Evolutionary conservation across 2,113 vertebrate species (phyloP).

Genomic region (Bos javanicus): DNA sequence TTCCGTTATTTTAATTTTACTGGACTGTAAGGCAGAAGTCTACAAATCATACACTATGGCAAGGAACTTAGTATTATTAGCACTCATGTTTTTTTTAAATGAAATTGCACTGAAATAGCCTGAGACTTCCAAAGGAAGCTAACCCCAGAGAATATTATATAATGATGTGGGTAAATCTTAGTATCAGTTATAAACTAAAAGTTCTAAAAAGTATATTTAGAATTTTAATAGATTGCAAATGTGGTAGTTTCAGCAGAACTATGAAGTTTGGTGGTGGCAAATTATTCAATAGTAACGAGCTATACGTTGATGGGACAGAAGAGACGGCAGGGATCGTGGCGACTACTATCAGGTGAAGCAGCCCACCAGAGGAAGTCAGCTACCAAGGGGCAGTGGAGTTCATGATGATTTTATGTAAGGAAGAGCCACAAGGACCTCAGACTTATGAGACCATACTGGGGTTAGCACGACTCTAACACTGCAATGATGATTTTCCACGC

Average conservation of each 20-base stretch:
- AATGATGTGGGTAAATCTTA: neutral
- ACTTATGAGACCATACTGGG: neutral
- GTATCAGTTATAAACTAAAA: neutral
- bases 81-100: neutral
- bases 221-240: neutral
- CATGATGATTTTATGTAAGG: neutral
- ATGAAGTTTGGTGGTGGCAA: neutral
- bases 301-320: neutral
- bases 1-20: neutral
- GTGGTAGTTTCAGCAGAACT: neutral
- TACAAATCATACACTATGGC: neutral
- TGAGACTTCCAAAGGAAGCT: neutral
- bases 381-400: neutral
- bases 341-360: neutral
- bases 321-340: accelerated
- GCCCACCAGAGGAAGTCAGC: neutral
- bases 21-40: neutral
- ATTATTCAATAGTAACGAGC: neutral
- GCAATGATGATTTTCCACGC: neutral
- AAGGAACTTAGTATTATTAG: neutral
- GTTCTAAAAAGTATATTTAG: neutral
- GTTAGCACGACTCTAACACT: neutral
- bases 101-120: neutral
- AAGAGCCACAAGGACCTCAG: neutral
- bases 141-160: neutral